Evolutionary conservation across 2,797 vertebrate genomes (phyloP).

Genomic region (Xyrichtys novacula): DNA sequence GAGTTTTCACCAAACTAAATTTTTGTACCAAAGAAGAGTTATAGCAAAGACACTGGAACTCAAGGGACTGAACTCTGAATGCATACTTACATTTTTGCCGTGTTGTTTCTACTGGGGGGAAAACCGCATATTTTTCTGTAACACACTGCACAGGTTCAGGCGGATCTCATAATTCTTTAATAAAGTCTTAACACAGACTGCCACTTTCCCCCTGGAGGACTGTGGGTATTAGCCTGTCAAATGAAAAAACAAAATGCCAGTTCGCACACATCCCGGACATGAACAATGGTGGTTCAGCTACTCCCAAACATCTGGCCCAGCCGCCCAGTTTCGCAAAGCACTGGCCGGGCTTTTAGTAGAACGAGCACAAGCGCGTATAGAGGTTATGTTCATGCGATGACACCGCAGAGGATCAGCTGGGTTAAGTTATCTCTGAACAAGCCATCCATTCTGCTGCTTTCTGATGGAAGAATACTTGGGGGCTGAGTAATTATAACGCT

Average conservation of each 20-base stretch:
- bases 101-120: conserved; percentile 44
- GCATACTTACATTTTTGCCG: conserved; percentile 56
- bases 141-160: conserved; percentile 53
- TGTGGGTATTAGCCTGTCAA: conserved; percentile 55
- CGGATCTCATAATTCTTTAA: conserved; percentile 76
- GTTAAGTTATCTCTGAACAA: conserved; percentile 80
- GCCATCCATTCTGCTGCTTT: conserved; percentile 83
- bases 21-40: conserved; percentile 76
- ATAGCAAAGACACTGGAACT: conserved; percentile 67
- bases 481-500: conserved; percentile 86
- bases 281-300: conserved; percentile 67
- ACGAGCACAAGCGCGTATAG: conserved; percentile 66
- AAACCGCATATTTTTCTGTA: conserved; percentile 48
- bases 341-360: conserved; percentile 57
- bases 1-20: conserved; percentile 83
- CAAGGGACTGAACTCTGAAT: conserved; percentile 55
- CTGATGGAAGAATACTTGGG: conserved; percentile 85
- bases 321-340: conserved; percentile 61
- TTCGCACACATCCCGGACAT: conserved; percentile 62
- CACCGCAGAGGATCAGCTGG: conserved; percentile 70
- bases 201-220: conserved; percentile 59
- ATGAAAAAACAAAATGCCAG: conserved; percentile 61
- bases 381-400: conserved; percentile 66
- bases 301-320: conserved; percentile 77
- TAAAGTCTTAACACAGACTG: conserved; percentile 68